These are phyloP conservation scores for Asteroscopus sphinx DNA, from an alignment of 2,888 invertebrate species.

Conservation along the genomic window DNA sequence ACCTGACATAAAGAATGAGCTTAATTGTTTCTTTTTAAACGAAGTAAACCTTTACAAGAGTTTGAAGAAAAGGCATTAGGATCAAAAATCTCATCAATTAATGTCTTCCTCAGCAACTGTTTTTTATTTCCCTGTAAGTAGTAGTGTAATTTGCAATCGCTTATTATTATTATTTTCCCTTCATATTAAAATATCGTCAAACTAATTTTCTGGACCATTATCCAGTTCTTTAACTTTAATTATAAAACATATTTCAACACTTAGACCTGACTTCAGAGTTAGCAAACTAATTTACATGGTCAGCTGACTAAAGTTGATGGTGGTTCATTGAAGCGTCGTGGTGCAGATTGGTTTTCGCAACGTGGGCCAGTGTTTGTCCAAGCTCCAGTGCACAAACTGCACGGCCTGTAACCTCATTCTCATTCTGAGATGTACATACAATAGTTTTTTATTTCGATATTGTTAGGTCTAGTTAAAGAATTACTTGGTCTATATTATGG, in stretches of 20 bases:
- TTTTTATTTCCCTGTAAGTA: background rate
- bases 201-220: constrained; percentile 10
- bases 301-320: constrained; percentile 33
- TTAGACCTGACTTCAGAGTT: no score
- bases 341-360: constrained; percentile 47
- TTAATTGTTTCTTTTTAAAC: constrained; percentile 22
- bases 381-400: constrained; percentile 54
- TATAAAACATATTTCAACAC: constrained; percentile 17
- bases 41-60: constrained; percentile 12
- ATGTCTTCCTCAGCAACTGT: background rate
- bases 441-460: constrained; percentile 14
- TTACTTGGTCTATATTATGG: constrained; percentile 13
- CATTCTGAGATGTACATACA: constrained; percentile 39
- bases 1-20: no score
- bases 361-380: constrained; percentile 28
- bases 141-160: background rate
- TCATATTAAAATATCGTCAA: constrained; percentile 1
- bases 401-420: constrained; percentile 50
- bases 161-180: constrained; percentile 10
- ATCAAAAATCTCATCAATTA: constrained; percentile 8
- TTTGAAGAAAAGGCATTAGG: constrained; percentile 15
- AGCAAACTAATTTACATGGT: constrained; percentile 32
- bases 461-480: constrained; percentile 28
- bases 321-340: constrained; percentile 45
- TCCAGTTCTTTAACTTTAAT: constrained; percentile 13